Conservation (phyloP, 2,888 invertebrate species). For the Megaustenia siamemsis region DNA sequence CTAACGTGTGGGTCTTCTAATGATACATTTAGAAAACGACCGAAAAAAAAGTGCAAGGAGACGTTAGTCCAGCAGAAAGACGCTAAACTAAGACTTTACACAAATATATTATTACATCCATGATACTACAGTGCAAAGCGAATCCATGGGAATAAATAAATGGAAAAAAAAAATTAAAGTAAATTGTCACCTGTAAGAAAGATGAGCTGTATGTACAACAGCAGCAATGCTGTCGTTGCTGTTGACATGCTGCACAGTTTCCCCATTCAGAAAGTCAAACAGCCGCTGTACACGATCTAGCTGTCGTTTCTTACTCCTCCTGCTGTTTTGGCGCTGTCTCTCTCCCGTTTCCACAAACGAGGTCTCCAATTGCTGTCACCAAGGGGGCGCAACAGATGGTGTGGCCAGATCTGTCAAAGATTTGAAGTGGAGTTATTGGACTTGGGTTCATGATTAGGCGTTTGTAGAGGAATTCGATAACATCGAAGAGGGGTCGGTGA, state of each 20-base stretch:
- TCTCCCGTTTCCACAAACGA: not conserved
- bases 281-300: not conserved
- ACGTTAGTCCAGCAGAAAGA: no score
- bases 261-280: not conserved
- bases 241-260: not conserved
- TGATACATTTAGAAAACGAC: no score
- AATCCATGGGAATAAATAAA: no score
- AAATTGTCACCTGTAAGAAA: not conserved
- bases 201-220: not conserved
- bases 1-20: no score
- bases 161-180: not conserved
- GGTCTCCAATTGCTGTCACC: not conserved
- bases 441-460: not conserved
- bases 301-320: conserved; percentile 14
- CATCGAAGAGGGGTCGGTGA: no score
- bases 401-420: not conserved
- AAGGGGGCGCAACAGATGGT: conserved; percentile 1
- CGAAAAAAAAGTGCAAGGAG: no score
- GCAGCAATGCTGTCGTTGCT: not conserved
- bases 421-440: not conserved
- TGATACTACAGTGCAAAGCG: not conserved
- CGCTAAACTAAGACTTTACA: no score
- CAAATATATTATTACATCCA: not conserved
- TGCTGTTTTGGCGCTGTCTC: conserved; percentile 1
- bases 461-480: conserved; percentile 1